Evolutionary conservation across 1,140 invertebrate species (phyloP).

Genomic region (Drosophila tsacasi): DNA sequence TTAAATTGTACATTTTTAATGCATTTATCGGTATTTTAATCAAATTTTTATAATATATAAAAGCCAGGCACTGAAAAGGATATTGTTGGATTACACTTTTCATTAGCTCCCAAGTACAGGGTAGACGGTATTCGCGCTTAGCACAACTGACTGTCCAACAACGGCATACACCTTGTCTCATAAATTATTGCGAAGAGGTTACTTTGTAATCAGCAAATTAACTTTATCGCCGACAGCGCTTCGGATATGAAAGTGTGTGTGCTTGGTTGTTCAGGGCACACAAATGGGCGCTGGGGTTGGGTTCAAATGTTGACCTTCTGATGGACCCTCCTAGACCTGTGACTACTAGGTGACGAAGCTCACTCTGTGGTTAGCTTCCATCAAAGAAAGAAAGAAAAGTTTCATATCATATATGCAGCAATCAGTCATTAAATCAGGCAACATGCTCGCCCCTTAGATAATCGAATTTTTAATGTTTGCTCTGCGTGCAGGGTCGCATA

Average conservation of each 20-base stretch:
- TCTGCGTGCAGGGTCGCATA: constrained; percentile 40
- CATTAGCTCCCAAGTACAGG: neutral
- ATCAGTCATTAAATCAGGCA: constrained; percentile 69
- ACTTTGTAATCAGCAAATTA: constrained; percentile 80
- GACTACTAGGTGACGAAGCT: constrained; percentile 18
- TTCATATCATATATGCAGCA: constrained; percentile 57
- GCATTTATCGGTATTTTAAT: neutral
- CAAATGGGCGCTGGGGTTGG: neutral
- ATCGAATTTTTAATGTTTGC: constrained; percentile 72
- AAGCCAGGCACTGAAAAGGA: no score
- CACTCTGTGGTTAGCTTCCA: neutral
- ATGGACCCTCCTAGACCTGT: constrained; percentile 5
- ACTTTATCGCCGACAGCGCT: constrained; percentile 67
- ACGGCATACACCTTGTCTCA: constrained; percentile 61
- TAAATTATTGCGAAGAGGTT: constrained; percentile 73
- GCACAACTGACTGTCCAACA: constrained; percentile 25
- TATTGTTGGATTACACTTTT: no score
- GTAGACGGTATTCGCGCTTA: constrained; percentile 5
- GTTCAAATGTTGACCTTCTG: constrained; percentile 3
- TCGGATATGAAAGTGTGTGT: constrained; percentile 20
- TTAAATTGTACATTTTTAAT: neutral
- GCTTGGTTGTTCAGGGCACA: neutral
- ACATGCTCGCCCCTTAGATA: constrained; percentile 51
- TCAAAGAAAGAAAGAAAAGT: constrained; percentile 3
- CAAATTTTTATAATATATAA: no score